phyloP scores from a whole-genome alignment of 2,113 vertebrate species.

The Lycaon pictus region DNA sequence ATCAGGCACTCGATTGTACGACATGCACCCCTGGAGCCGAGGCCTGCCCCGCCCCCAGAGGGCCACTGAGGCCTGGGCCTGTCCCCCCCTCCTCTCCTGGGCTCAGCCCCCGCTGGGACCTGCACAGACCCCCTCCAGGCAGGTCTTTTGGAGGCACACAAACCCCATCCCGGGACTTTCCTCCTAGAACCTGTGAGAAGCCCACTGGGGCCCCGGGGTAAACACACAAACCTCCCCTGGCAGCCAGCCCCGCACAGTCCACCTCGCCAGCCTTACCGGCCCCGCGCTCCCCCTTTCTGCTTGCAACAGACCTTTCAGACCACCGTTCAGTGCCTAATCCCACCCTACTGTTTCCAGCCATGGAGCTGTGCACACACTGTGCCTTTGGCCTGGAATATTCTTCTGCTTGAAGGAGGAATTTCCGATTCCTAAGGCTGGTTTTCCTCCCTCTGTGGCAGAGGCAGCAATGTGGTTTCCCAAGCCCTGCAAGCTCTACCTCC shows the following conservation, averaged over 20 bases:
- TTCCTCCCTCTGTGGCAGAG: background rate
- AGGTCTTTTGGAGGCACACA: background rate
- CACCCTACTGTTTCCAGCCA: background rate
- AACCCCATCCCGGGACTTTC: rapidly evolving
- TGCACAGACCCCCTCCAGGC: background rate
- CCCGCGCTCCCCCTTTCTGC: background rate
- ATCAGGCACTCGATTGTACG: background rate
- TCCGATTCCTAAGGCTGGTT: too few relatives aligned
- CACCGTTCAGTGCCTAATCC: rapidly evolving
- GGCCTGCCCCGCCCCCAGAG: background rate
- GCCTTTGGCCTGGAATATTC: background rate
- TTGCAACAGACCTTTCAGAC: rapidly evolving
- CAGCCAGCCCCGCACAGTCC: rapidly evolving
- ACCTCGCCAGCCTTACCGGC: too few relatives aligned
- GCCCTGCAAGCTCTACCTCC: background rate
- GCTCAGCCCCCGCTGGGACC: background rate
- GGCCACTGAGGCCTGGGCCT: background rate
- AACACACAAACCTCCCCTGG: rapidly evolving
- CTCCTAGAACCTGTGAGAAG: rapidly evolving
- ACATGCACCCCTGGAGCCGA: background rate
- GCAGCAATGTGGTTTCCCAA: rapidly evolving
- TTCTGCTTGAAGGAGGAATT: background rate
- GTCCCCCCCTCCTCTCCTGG: too few relatives aligned
- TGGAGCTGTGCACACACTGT: background rate
- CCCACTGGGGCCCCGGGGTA: background rate